Percentiles rank a stretch among this genome's conserved stretches.
phyloP scores from a whole-genome alignment of 2,113 vertebrate species.

The Engystomops pustulosus region DNA sequence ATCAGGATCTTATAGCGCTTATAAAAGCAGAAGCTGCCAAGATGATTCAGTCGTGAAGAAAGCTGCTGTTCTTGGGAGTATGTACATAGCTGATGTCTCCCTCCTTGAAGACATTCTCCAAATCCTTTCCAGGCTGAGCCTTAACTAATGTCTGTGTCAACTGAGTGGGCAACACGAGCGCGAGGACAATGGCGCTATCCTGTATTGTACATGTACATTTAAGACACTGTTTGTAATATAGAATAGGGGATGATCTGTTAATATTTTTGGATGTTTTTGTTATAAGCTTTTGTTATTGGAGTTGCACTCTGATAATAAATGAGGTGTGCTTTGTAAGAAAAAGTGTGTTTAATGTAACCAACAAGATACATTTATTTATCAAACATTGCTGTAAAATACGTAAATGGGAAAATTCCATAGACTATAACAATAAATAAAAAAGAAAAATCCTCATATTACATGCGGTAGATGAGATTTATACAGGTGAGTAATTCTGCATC shows the following conservation, averaged over 20 bases:
- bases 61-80: background rate
- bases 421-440: background rate
- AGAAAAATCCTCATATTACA: background rate
- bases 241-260: background rate
- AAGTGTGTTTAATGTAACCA: background rate
- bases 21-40: slow-evolving; percentile 95
- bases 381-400: background rate
- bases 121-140: background rate
- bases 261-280: slow-evolving; percentile 38
- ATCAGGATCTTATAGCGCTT: slow-evolving; percentile 92
- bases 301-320: slow-evolving; percentile 25
- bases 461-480: background rate
- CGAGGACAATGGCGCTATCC: background rate
- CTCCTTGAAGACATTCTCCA: background rate
- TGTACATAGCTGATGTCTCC: background rate
- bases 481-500: background rate
- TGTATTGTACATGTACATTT: background rate
- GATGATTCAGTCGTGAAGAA: slow-evolving; percentile 85
- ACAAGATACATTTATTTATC: background rate
- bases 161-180: background rate
- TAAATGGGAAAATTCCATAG: background rate
- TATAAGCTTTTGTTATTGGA: background rate
- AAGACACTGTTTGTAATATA: background rate
- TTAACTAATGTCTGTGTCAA: background rate
- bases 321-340: slow-evolving; percentile 31